These are phyloP conservation scores for Arnoldichthys spilopterus DNA, from an alignment of 2,797 vertebrate genomes.

Conservation along the genomic window DNA sequence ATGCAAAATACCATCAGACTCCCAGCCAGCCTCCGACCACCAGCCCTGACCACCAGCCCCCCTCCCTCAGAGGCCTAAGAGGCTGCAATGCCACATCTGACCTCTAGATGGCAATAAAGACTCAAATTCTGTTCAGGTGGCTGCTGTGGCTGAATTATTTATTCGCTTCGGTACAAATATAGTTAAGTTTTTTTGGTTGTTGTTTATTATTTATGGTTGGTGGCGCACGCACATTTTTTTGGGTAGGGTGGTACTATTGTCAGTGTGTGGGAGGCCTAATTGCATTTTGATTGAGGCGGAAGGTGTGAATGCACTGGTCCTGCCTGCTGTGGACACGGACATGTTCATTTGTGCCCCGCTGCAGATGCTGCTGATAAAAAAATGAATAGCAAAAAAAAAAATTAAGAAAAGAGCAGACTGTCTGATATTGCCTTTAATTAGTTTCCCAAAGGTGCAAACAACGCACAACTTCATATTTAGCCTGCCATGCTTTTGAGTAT, in stretches of 20 bases:
- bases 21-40: slow-evolving; percentile 17
- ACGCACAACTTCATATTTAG: slow-evolving; percentile 21
- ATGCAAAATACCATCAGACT: slow-evolving; percentile 46
- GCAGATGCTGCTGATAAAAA: slow-evolving; percentile 52
- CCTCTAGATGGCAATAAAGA: slow-evolving; percentile 80
- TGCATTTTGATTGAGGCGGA: slow-evolving; percentile 71
- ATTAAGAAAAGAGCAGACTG: slow-evolving; percentile 51
- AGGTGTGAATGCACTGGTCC: slow-evolving; percentile 59
- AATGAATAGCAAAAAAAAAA: not conserved
- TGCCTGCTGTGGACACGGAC: slow-evolving; percentile 44
- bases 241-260: slow-evolving; percentile 69
- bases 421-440: slow-evolving; percentile 63
- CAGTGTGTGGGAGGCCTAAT: slow-evolving; percentile 74
- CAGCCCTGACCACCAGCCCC: not conserved
- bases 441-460: slow-evolving; percentile 42
- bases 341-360: slow-evolving; percentile 60
- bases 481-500: not conserved
- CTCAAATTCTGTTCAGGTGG: slow-evolving; percentile 59
- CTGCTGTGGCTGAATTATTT: slow-evolving; percentile 77
- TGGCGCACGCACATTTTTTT: slow-evolving; percentile 65
- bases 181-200: slow-evolving; percentile 52
- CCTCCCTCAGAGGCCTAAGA: not conserved
- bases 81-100: slow-evolving; percentile 46
- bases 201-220: slow-evolving; percentile 76
- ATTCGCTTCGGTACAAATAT: slow-evolving; percentile 74